Conservation (phyloP, 2,113 vertebrate species). For the Paramisgurnus dabryanus region DNA sequence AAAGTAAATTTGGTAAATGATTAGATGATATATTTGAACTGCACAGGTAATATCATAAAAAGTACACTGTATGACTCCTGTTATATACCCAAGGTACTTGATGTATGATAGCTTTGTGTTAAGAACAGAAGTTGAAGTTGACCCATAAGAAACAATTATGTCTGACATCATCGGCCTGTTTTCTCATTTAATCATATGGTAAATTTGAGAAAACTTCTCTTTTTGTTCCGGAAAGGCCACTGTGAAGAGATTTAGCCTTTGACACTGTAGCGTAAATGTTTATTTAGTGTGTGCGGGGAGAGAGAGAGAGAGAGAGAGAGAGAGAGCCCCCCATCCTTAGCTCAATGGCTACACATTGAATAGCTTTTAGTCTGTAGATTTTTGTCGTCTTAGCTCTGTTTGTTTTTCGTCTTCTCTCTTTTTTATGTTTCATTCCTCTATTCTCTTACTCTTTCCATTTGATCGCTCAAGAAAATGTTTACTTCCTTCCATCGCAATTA, state of each 20-base stretch:
- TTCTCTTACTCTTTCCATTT: slow-evolving; percentile 21
- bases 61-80: too few species aligned
- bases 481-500: slow-evolving; percentile 10
- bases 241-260: slow-evolving; percentile 29
- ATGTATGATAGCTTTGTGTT: too few species aligned
- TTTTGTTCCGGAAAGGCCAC: slow-evolving; percentile 6
- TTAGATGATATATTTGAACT: too few species aligned
- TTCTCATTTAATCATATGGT: slow-evolving; percentile 13
- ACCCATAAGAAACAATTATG: too few species aligned
- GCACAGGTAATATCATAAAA: too few species aligned
- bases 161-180: neutral
- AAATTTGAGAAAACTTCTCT: slow-evolving; percentile 9
- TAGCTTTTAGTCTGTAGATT: neutral
- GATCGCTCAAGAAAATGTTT: slow-evolving; percentile 3
- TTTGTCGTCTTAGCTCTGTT: slow-evolving; percentile 22
- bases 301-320: neutral
- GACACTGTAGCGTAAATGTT: slow-evolving; percentile 16
- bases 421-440: slow-evolving; percentile 38
- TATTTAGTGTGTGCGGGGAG: slow-evolving; percentile 8
- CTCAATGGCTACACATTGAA: neutral
- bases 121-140: too few species aligned
- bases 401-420: slow-evolving; percentile 52
- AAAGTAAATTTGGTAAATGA: neutral
- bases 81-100: too few species aligned
- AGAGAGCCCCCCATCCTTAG: neutral